Percentiles rank a stretch among this genome's conserved stretches.
phyloP scores from a whole-genome alignment of 1,140 invertebrate genomes.

The Apis mellifera region Amel_HAv3.1 CM009936.2:7486001-7486500 shows the following conservation, averaged over 20 bases:
- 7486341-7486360: too few species aligned
- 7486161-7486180: constrained; percentile 6
- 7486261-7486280: background rate
- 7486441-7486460: too few species aligned
- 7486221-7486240: background rate
- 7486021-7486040: background rate
- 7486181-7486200: constrained; percentile 5
- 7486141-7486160: background rate
- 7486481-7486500: too few species aligned
- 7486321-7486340: background rate
- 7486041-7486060: too few species aligned
- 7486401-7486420: too few species aligned
- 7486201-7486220: background rate
- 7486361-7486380: too few species aligned
- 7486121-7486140: background rate
- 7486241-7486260: background rate
- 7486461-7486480: too few species aligned
- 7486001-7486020: background rate
- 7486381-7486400: too few species aligned
- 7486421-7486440: too few species aligned
- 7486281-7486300: background rate
- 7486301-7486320: background rate
- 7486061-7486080: background rate
- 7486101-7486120: background rate
- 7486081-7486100: background rate